A percentile compares a stretch with the other conserved stretches of the same genome.
phyloP scores from a whole-genome alignment of 2,888 invertebrate genomes.

The Gastrophysa polygoni region DNA sequence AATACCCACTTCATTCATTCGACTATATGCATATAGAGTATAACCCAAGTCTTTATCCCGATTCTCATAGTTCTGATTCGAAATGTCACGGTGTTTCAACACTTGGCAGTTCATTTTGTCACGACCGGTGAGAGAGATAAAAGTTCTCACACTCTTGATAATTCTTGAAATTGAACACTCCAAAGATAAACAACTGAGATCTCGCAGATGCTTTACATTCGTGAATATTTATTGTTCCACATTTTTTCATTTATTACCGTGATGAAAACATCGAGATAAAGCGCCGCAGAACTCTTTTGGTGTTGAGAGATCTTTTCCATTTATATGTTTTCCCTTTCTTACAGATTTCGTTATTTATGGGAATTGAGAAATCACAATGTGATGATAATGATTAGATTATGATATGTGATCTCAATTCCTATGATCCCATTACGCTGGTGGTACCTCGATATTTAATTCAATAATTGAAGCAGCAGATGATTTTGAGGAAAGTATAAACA shows the following conservation, averaged over 20 bases:
- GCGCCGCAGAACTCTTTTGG: no score
- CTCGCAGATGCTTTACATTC: constrained; percentile 17
- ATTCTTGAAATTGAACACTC: constrained; percentile 16
- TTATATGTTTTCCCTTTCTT: not conserved
- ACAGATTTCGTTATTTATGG: no score
- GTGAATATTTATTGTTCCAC: not conserved
- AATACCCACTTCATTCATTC: constrained; percentile 29
- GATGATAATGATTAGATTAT: no score
- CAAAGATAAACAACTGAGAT: constrained; percentile 22
- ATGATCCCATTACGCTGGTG: no score
- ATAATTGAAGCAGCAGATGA: no score
- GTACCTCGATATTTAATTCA: no score
- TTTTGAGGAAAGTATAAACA: no score
- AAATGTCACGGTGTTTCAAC: constrained; percentile 26
- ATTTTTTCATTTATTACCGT: not conserved
- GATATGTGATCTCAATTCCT: no score
- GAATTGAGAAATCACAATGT: no score
- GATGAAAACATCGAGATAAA: no score
- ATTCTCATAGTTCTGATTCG: constrained; percentile 33
- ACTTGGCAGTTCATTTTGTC: not conserved
- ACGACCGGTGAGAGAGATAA: not conserved
- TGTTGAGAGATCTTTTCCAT: no score
- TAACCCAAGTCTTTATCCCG: constrained; percentile 38
- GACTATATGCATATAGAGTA: constrained; percentile 21
- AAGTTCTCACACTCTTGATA: constrained; percentile 23